Evolutionary conservation across 2,888 invertebrate species (phyloP), one percentile per base, ranked within the genome.

Genomic region (Cabera pusaria): DNA sequence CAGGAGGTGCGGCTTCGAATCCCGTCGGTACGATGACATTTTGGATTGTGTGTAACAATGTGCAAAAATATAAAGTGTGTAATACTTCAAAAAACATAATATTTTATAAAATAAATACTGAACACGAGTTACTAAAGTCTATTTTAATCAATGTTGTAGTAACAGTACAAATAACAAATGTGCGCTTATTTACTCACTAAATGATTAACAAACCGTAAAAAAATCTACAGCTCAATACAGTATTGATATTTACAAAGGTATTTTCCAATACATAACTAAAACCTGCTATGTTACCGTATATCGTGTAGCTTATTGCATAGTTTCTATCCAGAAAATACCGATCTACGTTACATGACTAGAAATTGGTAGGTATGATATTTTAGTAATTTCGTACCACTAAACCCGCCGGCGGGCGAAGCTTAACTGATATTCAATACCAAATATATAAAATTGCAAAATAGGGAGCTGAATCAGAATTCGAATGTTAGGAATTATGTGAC

Each of bases 401-500:
- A 40, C 16, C 45, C 50, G 42, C 46, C 45, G 40, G 36, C 56
- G 40, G 28, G 44, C 53, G 56, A 54, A 46, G 49, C 44, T 37
- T 6, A 18, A 41, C 29, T 27, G 50, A 56, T 26, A 39, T 47
- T 51, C 44, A 37, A 44, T 59, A 60, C 46, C 56, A 66, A 68
- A 64, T 52, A 68, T 64, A 66, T 52, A 66, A 68, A 66, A 68
- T 56, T 66, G 67, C 64, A 68, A 68, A 66, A 66, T 55, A 67
- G 59, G 59, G 61, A 41, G 41, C 57, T 64, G 50, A 55, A 61
- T 59, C 52, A 45, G 58, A 38, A 42, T 35, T 25, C 28, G 22
- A 41, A 41, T 29, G 38, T 39, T 41, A 32, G 44, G 29, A 44
- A 47, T 38, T 38, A 1, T 16, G 8, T 3, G 16, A 8, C 3